These are phyloP conservation scores for Danaus melanippus DNA, from an alignment of 1,140 invertebrate genomes.

Conservation along the genomic window DNA sequence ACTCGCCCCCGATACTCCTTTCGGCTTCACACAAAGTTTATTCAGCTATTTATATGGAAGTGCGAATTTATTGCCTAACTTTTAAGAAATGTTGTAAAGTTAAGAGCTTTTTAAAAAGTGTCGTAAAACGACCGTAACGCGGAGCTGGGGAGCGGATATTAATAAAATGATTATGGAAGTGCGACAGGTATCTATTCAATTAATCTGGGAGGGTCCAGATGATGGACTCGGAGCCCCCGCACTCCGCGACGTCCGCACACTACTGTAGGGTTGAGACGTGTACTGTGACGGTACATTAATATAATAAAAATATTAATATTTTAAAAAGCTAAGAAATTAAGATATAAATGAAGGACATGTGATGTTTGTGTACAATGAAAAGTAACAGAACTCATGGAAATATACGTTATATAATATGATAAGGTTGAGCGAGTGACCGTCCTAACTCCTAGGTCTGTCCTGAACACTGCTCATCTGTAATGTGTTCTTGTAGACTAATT, in stretches of 20 bases:
- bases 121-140: slow-evolving; percentile 24
- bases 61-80: slow-evolving; percentile 45
- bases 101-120: slow-evolving; percentile 40
- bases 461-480: no score
- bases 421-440: no score
- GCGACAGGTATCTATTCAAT: slow-evolving; percentile 29
- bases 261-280: no score
- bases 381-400: no score
- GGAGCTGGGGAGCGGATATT: slow-evolving; percentile 18
- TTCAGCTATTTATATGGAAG: slow-evolving; percentile 21
- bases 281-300: no score
- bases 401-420: no score
- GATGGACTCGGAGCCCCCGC: not conserved
- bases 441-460: no score
- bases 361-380: no score
- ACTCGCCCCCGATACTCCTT: not conserved
- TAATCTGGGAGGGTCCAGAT: slow-evolving; percentile 15
- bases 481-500: no score
- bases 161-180: slow-evolving; percentile 25
- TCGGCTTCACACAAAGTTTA: slow-evolving; percentile 2
- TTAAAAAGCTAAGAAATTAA: no score
- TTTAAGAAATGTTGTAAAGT: slow-evolving; percentile 36
- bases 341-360: no score
- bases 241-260: not conserved
- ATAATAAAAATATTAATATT: no score